These are phyloP conservation scores for Tragelaphus imberbis DNA, from an alignment of 2,113 vertebrate species.

Conservation along the genomic window DNA sequence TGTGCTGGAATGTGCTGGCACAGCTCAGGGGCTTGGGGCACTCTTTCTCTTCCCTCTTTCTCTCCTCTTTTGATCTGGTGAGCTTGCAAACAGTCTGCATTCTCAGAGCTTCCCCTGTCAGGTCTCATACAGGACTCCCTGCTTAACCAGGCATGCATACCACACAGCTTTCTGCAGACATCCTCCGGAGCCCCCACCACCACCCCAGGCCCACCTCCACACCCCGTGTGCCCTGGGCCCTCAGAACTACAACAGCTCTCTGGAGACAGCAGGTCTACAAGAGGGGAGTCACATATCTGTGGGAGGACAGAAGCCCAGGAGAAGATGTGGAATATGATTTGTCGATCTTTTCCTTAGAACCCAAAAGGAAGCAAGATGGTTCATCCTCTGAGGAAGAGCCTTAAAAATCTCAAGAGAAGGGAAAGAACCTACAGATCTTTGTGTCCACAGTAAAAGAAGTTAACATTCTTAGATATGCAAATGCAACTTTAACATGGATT, in stretches of 20 bases:
- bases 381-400: not conserved
- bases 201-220: not conserved
- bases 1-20: slow-evolving; percentile 29
- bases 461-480: not conserved
- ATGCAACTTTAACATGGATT: not conserved
- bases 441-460: not conserved
- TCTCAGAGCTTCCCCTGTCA: slow-evolving; percentile 17
- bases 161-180: not conserved
- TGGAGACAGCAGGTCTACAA: slow-evolving; percentile 7
- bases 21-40: not conserved
- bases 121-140: not conserved
- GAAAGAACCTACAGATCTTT: not conserved
- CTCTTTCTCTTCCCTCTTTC: not conserved
- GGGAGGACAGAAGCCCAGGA: no score
- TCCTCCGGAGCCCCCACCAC: not conserved
- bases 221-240: not conserved
- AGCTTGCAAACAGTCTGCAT: not conserved
- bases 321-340: not conserved
- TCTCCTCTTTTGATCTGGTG: slow-evolving; percentile 25
- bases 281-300: not conserved
- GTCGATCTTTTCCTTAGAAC: not conserved
- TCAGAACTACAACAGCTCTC: not conserved
- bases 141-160: not conserved
- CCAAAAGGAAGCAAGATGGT: not conserved
- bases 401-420: not conserved